These are phyloP conservation scores for Odontesthes bonariensis DNA, from an alignment of 2,113 vertebrate genomes.

Conservation along the genomic window DNA sequence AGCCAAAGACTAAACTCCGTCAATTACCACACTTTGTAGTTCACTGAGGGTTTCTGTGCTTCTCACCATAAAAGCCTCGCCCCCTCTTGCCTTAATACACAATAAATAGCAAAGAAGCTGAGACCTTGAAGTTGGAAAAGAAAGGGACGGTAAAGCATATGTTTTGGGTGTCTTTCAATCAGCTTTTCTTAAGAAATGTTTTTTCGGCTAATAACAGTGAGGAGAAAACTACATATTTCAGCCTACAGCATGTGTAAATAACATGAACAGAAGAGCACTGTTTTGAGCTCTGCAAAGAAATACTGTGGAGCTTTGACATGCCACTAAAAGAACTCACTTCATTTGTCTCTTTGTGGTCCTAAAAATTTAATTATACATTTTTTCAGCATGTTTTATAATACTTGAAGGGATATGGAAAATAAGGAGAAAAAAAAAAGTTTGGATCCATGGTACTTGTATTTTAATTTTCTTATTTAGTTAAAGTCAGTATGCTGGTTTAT, in stretches of 20 bases:
- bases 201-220: constrained; percentile 22
- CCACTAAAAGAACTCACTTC: too few relatives aligned
- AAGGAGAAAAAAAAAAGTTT: not conserved
- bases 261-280: not conserved
- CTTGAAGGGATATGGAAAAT: constrained; percentile 2
- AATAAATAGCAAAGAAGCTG: constrained; percentile 29
- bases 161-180: constrained; percentile 9
- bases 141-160: constrained; percentile 27
- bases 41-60: constrained; percentile 47
- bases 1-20: constrained; percentile 63
- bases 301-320: not conserved
- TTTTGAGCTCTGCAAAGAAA: not conserved
- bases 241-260: not conserved
- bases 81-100: constrained; percentile 35
- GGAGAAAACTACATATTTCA: not conserved
- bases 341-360: constrained; percentile 5
- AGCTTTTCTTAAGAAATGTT: constrained; percentile 17
- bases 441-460: constrained; percentile 5
- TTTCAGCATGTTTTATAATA: not conserved
- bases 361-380: constrained; percentile 10
- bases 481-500: constrained; percentile 22
- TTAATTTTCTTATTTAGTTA: not conserved
- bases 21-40: constrained; percentile 62
- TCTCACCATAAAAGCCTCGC: constrained; percentile 34
- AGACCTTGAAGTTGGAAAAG: constrained; percentile 39